phyloP scores from a whole-genome alignment of 1,140 invertebrate genomes.

The Acromyrmex heyeri region DNA sequence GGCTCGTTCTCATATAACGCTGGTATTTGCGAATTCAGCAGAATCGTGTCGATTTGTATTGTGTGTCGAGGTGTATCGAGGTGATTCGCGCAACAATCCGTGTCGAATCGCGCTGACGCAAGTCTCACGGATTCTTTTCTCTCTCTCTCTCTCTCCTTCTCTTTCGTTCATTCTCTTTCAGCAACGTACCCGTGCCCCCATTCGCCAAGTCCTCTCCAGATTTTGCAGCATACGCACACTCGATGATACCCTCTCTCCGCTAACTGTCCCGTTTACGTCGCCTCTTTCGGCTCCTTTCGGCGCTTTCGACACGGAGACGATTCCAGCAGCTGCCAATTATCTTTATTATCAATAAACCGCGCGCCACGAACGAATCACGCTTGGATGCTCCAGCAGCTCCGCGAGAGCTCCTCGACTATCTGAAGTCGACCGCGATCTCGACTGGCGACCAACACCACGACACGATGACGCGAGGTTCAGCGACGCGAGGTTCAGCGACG shows the following conservation, averaged over 20 bases:
- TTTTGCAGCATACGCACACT: conserved; percentile 61
- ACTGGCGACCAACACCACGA: neutral
- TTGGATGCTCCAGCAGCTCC: neutral
- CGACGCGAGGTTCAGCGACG: neutral
- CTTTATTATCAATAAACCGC: neutral
- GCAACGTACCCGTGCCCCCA: conserved; percentile 72
- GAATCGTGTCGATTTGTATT: neutral
- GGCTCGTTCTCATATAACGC: neutral
- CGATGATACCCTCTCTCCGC: neutral
- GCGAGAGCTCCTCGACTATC: neutral
- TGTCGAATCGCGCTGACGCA: neutral
- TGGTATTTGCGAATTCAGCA: neutral
- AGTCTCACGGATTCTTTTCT: neutral
- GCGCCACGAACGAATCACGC: neutral
- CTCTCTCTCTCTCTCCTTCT: neutral
- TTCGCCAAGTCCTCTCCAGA: conserved; percentile 56
- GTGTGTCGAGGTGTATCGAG: too few relatives aligned
- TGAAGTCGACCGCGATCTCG: neutral
- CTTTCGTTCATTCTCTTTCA: neutral
- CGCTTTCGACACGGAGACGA: neutral
- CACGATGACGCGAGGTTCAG: neutral
- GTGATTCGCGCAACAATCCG: neutral
- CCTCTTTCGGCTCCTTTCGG: neutral
- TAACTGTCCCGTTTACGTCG: neutral
- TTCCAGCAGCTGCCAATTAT: neutral